These are phyloP conservation scores for Danaus plexippus DNA, from an alignment of 1,140 invertebrate species.

Conservation along the genomic window DNA sequence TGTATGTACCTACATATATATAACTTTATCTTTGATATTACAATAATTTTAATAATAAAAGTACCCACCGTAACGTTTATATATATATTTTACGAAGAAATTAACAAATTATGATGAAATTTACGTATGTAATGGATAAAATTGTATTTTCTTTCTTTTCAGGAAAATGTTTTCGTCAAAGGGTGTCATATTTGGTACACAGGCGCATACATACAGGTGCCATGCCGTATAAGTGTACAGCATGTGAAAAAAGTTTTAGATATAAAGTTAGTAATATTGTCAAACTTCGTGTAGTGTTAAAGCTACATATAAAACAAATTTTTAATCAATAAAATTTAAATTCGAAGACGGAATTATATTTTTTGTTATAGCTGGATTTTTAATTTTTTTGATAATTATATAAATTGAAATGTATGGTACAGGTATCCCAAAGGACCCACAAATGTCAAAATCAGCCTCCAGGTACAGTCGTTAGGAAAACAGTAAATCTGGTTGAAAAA, in stretches of 20 bases:
- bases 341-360: too few species aligned
- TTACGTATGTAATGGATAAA: too few species aligned
- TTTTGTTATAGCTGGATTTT: neutral
- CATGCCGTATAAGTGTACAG: conserved; percentile 87
- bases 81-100: conserved; percentile 13
- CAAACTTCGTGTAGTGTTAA: neutral
- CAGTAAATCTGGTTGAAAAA: conserved; percentile 67
- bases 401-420: conserved; percentile 17
- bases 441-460: conserved; percentile 79
- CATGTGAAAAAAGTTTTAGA: conserved; percentile 85
- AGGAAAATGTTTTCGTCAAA: conserved; percentile 90
- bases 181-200: conserved; percentile 89
- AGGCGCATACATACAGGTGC: conserved; percentile 86
- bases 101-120: neutral
- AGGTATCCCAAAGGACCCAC: conserved; percentile 85
- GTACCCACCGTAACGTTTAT: neutral
- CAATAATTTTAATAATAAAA: conserved; percentile 3
- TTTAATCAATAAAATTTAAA: too few species aligned
- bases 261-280: conserved; percentile 77
- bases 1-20: too few species aligned
- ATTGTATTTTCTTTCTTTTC: conserved; percentile 35
- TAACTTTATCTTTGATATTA: too few species aligned
- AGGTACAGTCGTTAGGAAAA: conserved; percentile 69
- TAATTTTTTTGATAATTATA: neutral
- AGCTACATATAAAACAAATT: neutral